phyloP scores from a whole-genome alignment of 1,140 invertebrate genomes.

The Diachasma alloeum region DNA sequence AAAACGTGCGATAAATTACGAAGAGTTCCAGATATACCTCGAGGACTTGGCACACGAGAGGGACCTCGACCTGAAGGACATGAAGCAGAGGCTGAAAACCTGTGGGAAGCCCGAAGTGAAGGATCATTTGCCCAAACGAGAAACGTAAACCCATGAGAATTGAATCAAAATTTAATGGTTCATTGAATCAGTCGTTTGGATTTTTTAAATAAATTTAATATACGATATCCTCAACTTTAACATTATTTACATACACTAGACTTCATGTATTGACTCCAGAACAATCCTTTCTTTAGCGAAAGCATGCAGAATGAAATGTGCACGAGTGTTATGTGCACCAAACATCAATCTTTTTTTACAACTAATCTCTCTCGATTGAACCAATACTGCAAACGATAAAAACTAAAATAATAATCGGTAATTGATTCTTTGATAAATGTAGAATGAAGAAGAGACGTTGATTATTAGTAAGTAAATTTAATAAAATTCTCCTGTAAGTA shows the following conservation, averaged over 20 bases:
- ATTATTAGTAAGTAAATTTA: not conserved
- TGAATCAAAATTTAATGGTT: not conserved
- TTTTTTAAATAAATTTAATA: no score
- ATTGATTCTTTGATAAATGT: not conserved
- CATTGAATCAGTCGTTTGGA: no score
- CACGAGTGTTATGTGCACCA: not conserved
- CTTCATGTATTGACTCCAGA: not conserved
- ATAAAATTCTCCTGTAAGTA: not conserved
- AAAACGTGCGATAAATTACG: conserved; percentile 54
- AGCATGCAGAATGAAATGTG: not conserved
- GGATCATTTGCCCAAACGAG: conserved; percentile 12
- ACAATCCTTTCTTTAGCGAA: not conserved
- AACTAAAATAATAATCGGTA: not conserved
- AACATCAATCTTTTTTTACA: not conserved
- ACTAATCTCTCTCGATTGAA: not conserved
- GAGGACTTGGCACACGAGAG: conserved; percentile 37
- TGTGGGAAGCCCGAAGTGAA: conserved; percentile 34
- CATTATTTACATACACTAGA: not conserved
- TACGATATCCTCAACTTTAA: not conserved
- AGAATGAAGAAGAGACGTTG: not conserved
- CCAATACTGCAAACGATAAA: not conserved
- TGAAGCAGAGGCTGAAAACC: conserved; percentile 42
- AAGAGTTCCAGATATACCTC: conserved; percentile 43
- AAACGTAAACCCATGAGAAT: not conserved
- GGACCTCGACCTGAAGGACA: conserved; percentile 37